Base-by-base conservation (phyloP, 2,797 vertebrate genomes). In the Buceros bicornis region DNA sequence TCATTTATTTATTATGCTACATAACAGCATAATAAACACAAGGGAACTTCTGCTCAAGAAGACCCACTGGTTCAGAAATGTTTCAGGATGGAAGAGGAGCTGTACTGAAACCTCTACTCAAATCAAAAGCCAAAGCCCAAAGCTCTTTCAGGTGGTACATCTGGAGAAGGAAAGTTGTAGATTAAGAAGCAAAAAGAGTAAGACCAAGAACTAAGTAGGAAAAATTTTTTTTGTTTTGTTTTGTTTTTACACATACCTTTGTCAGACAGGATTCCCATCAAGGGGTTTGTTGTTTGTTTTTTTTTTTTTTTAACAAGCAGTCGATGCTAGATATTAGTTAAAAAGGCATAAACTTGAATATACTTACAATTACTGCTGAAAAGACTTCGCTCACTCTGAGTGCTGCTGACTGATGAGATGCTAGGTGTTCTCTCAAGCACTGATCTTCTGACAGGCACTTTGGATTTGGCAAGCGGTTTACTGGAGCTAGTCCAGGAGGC, bases 321-420 rank as follows among this genome's bases (percentile, higher is more conserved):
- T 4, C 37, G 19, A 61, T 37, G 20, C 2, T 17, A 26, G 33
- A 13, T 48, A 47, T 40, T 70, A 84, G 31, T 14, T 51, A 82
- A 70, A 76, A 40, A 45, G 10, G 16, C 3, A 0, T 42, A 77
- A 71, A 9, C 47, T 19, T 47, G n/a, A 66, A 5, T 31, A 70
- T 93, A 97, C 98, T 98, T 96, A 99, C 98, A 98, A 92, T 98
- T 97, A 87, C 89, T 90, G 77, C 94, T 97, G 62, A 83, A 91
- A 80, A 92, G 85, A 79, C 97, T 97, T 57, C 28, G 95, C 64
- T 98, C 98, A 26, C 96, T 97, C 72, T 94, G 95, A 82, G 90
- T 95, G 57, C 98, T 98, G 88, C 97, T 98, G 74, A 98, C 70
- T 3, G 98, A 98, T 3, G 97, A 98, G 60, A 93, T 48, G 31